Conservation (phyloP, 2,888 invertebrate species). For the Drosophila subquinaria region DNA sequence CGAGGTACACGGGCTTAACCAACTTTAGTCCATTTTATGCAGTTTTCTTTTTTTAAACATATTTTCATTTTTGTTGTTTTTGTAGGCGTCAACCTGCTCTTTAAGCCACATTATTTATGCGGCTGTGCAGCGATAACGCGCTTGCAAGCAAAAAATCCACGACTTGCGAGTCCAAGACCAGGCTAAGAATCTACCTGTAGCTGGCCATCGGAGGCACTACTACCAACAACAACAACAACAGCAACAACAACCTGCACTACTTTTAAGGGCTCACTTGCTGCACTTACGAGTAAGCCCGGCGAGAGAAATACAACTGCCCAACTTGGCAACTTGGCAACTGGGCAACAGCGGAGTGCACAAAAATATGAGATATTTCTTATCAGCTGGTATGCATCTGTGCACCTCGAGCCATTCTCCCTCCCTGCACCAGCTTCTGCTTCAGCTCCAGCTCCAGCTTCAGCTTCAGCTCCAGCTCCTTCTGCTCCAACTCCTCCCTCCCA, state of each 20-base stretch:
- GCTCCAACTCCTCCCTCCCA: neutral
- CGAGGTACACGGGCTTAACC: constrained; percentile 40
- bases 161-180: constrained; percentile 33
- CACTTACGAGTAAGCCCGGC: constrained; percentile 50
- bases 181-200: constrained; percentile 32
- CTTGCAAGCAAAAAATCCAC: constrained; percentile 61
- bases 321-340: constrained; percentile 3
- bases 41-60: constrained; percentile 9
- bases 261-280: constrained; percentile 82
- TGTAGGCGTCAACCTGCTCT: constrained; percentile 86
- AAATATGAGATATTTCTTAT: constrained; percentile 83
- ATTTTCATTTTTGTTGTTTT: constrained; percentile 51
- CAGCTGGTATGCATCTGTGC: constrained; percentile 85
- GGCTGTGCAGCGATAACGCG: constrained; percentile 84
- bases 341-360: constrained; percentile 53
- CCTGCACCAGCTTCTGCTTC: constrained; percentile 17
- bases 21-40: constrained; percentile 30
- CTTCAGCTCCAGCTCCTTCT: too few species aligned
- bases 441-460: constrained; percentile 13
- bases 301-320: constrained; percentile 15
- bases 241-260: constrained; percentile 82
- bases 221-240: constrained; percentile 47
- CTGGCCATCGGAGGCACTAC: constrained; percentile 18
- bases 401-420: constrained; percentile 81
- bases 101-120: constrained; percentile 85